These are phyloP conservation scores for Bradysia coprophila DNA, from an alignment of 1,140 invertebrate species.

Conservation along the genomic window DNA sequence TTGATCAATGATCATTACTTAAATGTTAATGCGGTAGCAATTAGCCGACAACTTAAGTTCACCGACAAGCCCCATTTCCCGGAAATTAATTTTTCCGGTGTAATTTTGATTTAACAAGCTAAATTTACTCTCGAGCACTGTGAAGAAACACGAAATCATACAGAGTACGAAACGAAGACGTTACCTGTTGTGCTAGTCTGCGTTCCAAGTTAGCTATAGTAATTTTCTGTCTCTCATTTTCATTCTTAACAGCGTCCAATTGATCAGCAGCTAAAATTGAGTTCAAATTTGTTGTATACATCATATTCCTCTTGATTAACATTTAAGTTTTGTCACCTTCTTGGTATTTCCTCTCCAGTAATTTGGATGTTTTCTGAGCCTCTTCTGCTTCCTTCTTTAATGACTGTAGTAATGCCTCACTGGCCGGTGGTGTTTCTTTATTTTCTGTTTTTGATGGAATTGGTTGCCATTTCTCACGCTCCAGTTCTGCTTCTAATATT, in stretches of 20 bases:
- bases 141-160: no score
- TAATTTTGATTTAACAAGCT: no score
- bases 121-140: no score
- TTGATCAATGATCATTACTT: no score
- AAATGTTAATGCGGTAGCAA: no score
- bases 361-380: slow-evolving; percentile 55
- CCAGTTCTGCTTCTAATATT: slow-evolving; percentile 58
- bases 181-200: slow-evolving; percentile 41
- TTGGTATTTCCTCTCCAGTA: slow-evolving; percentile 60
- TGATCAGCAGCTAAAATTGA: slow-evolving; percentile 55
- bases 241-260: slow-evolving; percentile 51
- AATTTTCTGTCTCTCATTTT: slow-evolving; percentile 59
- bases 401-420: slow-evolving; percentile 36
- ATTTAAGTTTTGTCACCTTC: no score
- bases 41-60: no score
- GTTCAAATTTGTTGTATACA: no score
- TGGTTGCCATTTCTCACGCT: slow-evolving; percentile 39
- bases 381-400: slow-evolving; percentile 57
- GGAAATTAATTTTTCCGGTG: no score
- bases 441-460: slow-evolving; percentile 28
- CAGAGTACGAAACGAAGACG: no score
- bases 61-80: no score
- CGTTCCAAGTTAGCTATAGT: slow-evolving; percentile 56
- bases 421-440: slow-evolving; percentile 24
- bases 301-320: no score